These are phyloP conservation scores for Probosciger aterrimus DNA, from an alignment of 2,113 vertebrate genomes.

Conservation along the genomic window DNA sequence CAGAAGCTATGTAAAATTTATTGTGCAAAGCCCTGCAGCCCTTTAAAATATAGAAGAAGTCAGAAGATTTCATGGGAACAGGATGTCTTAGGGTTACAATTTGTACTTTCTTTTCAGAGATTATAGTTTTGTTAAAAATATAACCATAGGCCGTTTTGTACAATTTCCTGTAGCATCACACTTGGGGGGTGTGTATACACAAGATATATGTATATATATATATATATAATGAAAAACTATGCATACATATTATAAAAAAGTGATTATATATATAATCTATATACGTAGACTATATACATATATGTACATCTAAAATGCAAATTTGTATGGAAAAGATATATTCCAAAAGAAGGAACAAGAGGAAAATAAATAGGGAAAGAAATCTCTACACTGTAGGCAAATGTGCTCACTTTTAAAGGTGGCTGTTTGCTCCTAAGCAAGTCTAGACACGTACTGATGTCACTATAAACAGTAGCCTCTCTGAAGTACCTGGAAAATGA, in stretches of 20 bases:
- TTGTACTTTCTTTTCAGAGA: neutral
- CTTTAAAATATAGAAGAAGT: neutral
- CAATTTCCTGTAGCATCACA: neutral
- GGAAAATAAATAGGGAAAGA: neutral
- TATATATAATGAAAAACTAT: neutral
- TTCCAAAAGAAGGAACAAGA: neutral
- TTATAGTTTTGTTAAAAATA: neutral
- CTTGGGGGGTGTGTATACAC: neutral
- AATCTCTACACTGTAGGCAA: neutral
- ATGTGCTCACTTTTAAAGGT: neutral
- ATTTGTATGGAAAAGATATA: neutral
- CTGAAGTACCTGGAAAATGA: neutral
- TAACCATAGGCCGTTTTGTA: neutral
- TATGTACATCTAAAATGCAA: neutral
- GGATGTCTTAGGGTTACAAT: neutral
- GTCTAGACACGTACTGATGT: neutral
- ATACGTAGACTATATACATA: neutral
- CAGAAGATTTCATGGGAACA: neutral
- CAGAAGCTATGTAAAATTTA: neutral
- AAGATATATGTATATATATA: neutral
- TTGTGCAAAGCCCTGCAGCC: neutral
- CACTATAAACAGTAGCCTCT: neutral
- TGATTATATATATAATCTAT: neutral
- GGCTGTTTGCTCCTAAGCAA: neutral
- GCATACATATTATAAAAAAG: neutral